These are phyloP conservation scores for Microplitis deprimator DNA, from an alignment of 2,888 invertebrate species.

Conservation along the genomic window DNA sequence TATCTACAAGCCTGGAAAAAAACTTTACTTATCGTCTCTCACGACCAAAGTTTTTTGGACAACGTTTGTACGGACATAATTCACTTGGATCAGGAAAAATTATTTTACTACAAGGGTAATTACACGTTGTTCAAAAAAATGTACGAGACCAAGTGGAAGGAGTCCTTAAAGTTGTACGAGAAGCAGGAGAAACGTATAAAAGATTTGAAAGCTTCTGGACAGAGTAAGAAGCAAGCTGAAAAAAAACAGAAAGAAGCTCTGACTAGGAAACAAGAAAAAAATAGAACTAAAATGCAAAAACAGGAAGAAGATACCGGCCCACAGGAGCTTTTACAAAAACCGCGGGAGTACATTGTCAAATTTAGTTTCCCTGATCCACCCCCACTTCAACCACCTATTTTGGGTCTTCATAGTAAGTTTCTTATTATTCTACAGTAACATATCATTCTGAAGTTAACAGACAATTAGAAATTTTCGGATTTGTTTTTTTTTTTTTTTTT, in stretches of 20 bases:
- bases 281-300: slow-evolving; percentile 84
- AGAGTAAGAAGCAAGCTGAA: slow-evolving; percentile 96
- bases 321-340: slow-evolving; percentile 87
- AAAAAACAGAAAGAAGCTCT: slow-evolving; percentile 93
- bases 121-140: slow-evolving; percentile 99
- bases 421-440: no score
- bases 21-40: slow-evolving; percentile 96
- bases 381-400: slow-evolving; percentile 95
- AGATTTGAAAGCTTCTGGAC: slow-evolving; percentile 94
- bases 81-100: slow-evolving; percentile 94
- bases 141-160: slow-evolving; percentile 95
- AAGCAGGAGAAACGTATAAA: slow-evolving; percentile 97
- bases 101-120: slow-evolving; percentile 98
- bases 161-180: slow-evolving; percentile 97
- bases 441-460: no score
- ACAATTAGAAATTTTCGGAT: no score
- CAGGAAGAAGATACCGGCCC: slow-evolving; percentile 87
- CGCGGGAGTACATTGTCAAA: slow-evolving; percentile 97
- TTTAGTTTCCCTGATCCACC: slow-evolving; percentile 98
- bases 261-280: slow-evolving; percentile 94
- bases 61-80: slow-evolving; percentile 99
- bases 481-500: no score
- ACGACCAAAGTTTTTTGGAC: slow-evolving; percentile 99
- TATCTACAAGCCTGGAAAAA: slow-evolving; percentile 99
- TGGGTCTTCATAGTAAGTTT: slow-evolving; percentile 89